These are phyloP conservation scores for Crossaster papposus DNA, from an alignment of 53 echinoderm and acorn worm species.

Conservation along the genomic window DNA sequence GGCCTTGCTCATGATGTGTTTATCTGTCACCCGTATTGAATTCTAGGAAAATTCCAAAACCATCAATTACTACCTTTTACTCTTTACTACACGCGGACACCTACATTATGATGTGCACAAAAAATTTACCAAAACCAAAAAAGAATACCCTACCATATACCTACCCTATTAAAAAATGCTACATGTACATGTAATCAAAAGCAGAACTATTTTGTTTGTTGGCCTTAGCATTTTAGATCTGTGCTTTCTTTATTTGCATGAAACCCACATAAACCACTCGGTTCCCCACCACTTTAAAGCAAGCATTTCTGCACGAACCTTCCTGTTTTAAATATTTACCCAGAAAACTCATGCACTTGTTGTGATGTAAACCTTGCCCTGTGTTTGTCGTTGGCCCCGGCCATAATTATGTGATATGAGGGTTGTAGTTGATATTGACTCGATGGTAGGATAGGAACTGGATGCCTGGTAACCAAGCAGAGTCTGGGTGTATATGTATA, in stretches of 20 bases:
- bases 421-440: not conserved
- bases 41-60: too few relatives aligned
- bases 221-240: too few relatives aligned
- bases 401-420: not conserved
- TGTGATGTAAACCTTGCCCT: not conserved
- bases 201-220: too few relatives aligned
- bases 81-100: too few relatives aligned
- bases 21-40: too few relatives aligned
- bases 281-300: not conserved
- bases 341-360: not conserved
- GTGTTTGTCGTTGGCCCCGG: not conserved
- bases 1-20: too few relatives aligned
- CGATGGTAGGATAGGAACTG: not conserved
- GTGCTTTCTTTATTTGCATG: not conserved
- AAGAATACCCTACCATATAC: too few relatives aligned
- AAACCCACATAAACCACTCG: not conserved
- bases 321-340: slow-evolving; percentile 19
- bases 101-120: too few relatives aligned
- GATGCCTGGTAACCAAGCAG: not conserved
- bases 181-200: too few relatives aligned
- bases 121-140: too few relatives aligned
- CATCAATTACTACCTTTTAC: too few relatives aligned
- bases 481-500: not conserved
- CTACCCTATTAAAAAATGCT: too few relatives aligned
- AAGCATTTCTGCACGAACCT: not conserved